Evolutionary conservation across 2,888 invertebrate genomes (phyloP), one percentile per base, ranked within the genome.

Genomic region (Nomada fucata): DNA sequence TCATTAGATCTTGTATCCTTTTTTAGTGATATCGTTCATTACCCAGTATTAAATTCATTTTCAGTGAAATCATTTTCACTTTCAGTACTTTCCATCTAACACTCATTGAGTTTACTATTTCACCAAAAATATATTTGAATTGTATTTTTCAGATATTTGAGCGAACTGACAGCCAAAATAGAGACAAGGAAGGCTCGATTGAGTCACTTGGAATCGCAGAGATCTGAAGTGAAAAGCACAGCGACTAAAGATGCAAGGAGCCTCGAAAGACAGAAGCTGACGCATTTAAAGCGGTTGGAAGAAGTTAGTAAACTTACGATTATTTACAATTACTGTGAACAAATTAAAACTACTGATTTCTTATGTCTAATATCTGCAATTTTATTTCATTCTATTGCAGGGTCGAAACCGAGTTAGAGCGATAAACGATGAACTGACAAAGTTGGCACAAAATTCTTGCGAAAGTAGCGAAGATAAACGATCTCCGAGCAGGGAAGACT

Each of bases 401-500:
- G 94, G 96, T 79, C 95, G 97, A 53, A 95, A 95, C 70, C 95
- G 96, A 92, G 94, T 97, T 63, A 96, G 96, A 89, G 91, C 92
- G 13, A 95, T 97, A 82, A 97, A 97, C 83, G 95, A 95, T 76
- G 96, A 96, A 88, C 91, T 97, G n/a, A 95, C 95, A 55, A 91
- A 91, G 73, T 85, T 93, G 65, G 88, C 91, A 23, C 90, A 90
- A 82, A 92, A 93, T 73, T 86, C 87, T 29, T 90, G 90, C 64
- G 92, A 92, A 81, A 84, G 81, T 53, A 85, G 82, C 20, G 92
- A 93, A 64, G 93, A 92, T 72, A 93, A 93, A 83, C 90, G 89
- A 70, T 95, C 96, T 18, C 97, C 97, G 0, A 97, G 97, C n/a
- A 97, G 97, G 92, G 97, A 97, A 90, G 97, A 97, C 91, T 97